These are phyloP conservation scores for Aphidius colemani DNA, from an alignment of 2,888 invertebrate genomes.

Conservation along the genomic window DNA sequence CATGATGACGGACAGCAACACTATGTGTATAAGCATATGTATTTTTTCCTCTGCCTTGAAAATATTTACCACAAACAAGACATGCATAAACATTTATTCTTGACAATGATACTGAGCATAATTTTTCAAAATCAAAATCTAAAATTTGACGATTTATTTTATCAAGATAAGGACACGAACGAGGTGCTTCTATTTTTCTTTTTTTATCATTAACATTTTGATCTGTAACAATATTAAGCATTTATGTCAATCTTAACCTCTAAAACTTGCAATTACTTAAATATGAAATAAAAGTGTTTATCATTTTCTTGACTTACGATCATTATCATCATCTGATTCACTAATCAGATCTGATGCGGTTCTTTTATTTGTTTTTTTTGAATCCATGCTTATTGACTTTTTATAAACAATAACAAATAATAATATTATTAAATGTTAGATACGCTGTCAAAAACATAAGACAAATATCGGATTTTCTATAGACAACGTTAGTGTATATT, in stretches of 20 bases:
- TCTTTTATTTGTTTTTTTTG: conserved; percentile 36
- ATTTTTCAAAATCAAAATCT: conserved; percentile 99
- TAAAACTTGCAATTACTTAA: background rate
- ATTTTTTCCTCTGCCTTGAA: conserved; percentile 93
- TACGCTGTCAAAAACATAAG: no score
- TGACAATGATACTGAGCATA: conserved; percentile 96
- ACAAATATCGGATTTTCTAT: no score
- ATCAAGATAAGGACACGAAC: conserved; percentile 94
- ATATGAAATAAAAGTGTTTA: conserved; percentile 2
- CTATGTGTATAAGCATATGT: conserved; percentile 99
- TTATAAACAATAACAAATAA: no score
- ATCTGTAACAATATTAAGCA: conserved; percentile 12
- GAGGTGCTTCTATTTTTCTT: conserved; percentile 45
- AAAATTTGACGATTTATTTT: conserved; percentile 96
- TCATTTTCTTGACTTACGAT: conserved; percentile 37
- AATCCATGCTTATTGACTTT: no score
- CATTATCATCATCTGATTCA: conserved; percentile 44
- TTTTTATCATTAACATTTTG: conserved; percentile 21
- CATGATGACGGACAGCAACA: conserved; percentile 96
- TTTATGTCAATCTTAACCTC: conserved; percentile 23
- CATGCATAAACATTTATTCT: conserved; percentile 99
- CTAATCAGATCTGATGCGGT: conserved; percentile 38
- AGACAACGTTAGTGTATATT: no score
- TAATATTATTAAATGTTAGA: no score
- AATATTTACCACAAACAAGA: conserved; percentile 98